phyloP scores from a whole-genome alignment of 2,797 vertebrate genomes.

The Tamandua tetradactyla region DNA sequence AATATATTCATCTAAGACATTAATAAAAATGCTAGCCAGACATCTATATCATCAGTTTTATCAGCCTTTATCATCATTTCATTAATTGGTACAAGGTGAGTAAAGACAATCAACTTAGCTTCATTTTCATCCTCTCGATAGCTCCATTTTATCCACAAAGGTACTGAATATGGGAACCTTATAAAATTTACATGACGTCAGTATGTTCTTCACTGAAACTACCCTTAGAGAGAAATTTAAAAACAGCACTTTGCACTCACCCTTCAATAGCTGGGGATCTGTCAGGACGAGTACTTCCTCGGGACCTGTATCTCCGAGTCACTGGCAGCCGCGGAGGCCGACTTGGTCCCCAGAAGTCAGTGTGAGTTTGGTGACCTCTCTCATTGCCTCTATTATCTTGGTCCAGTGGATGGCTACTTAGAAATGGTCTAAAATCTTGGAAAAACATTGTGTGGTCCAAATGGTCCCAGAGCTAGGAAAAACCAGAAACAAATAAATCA shows the following conservation, averaged over 20 bases:
- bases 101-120: constrained; percentile 4
- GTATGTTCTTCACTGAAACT: neutral
- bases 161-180: neutral
- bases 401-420: constrained; percentile 89
- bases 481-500: constrained; percentile 55
- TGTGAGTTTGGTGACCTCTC: constrained; percentile 82
- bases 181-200: neutral
- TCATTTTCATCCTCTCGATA: constrained; percentile 5
- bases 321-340: constrained; percentile 90
- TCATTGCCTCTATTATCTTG: constrained; percentile 88
- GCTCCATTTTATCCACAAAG: constrained; percentile 1
- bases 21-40: constrained; percentile 46
- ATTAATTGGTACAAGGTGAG: neutral
- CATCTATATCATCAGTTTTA: neutral
- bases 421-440: constrained; percentile 85
- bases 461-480: constrained; percentile 92
- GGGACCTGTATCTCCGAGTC: constrained; percentile 91
- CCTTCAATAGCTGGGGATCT: constrained; percentile 96
- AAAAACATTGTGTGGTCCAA: constrained; percentile 86
- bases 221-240: constrained; percentile 20
- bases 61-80: constrained; percentile 3
- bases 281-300: constrained; percentile 93
- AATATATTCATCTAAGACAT: neutral
- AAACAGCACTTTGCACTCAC: constrained; percentile 81
- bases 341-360: constrained; percentile 91